Evolutionary conservation across 2,888 invertebrate species (phyloP), one percentile per base, ranked within the genome.

Genomic region (Erebia aethiops): DNA sequence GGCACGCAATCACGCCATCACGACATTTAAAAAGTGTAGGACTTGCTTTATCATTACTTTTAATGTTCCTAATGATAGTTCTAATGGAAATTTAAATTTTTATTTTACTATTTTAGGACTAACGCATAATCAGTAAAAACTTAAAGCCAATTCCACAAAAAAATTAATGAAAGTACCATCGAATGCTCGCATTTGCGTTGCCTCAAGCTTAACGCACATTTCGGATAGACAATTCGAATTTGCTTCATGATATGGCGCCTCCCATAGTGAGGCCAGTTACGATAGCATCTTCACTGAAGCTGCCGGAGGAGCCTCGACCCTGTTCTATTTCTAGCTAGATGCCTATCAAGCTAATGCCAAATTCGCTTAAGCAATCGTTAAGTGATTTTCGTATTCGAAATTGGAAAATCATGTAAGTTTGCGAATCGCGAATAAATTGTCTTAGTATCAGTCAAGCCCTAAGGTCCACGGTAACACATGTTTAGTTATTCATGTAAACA

Each of bases 401-500:
- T 16, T 2, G 41, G 41, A 41, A 41, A 41, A 41, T n/a, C 60
- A 4, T 62, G 1, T 8, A 49, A 21, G 18, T 16, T 35, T n/a
- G 26, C 52, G 63, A 64, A 26, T 64, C 10, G 26, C 52, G 51
- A 64, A 35, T 64, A 56, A 41, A 52, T 26, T 41, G 41, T 51
- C 49, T 49, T 16, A 13, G 11, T 11, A 18, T 35, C 18, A 57
- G 60, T 13, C 49, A 13, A 65, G 65, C 21, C 61, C 65, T 67
- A 58, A 67, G 13, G 46, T 67, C 49, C 67, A 56, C 51, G 58
- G 61, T 57, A 62, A 62, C 70, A 71, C 54, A 69, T 66, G 74
- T 80, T 81, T 81, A 81, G 78, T 78, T 79, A 77, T 76, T 78
- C 78, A 78, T 43, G 67, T 70, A 73, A 80, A 81, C 78, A 81